Percentiles rank a stretch among this genome's conserved stretches.
These are phyloP conservation scores for Anoplophora glabripennis DNA, from an alignment of 1,140 invertebrate species.

Conservation along the genomic window DNA sequence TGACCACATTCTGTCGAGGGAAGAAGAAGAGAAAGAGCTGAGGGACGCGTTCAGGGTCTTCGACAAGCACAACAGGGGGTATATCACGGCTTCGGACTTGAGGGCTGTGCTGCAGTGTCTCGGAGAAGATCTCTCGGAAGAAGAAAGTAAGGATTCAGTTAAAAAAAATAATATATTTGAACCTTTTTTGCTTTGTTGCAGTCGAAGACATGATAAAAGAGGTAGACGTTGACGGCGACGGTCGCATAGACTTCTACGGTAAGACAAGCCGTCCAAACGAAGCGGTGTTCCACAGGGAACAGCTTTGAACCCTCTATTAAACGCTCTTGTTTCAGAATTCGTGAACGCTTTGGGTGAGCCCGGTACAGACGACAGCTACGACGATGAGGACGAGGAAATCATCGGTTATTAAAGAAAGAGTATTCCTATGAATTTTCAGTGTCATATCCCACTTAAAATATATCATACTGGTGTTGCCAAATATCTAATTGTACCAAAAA, in stretches of 20 bases:
- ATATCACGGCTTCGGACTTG: conserved; percentile 81
- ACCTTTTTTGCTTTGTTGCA: conserved; percentile 51
- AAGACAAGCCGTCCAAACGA: conserved; percentile 39
- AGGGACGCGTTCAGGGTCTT: conserved; percentile 84
- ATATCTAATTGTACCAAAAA: too few relatives aligned
- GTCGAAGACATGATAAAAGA: conserved; percentile 93
- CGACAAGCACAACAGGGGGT: conserved; percentile 83
- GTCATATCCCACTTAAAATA: too few relatives aligned
- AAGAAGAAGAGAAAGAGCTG: conserved; percentile 82
- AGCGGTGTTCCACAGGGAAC: not conserved
- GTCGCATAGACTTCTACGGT: conserved; percentile 86
- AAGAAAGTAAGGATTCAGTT: conserved; percentile 84
- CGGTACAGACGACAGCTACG: conserved; percentile 70
- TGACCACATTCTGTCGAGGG: conserved; percentile 44
- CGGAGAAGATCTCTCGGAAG: conserved; percentile 80
- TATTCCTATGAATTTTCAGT: too few relatives aligned
- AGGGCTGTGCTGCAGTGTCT: conserved; percentile 80
- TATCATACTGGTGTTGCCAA: too few relatives aligned
- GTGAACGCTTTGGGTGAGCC: conserved; percentile 80
- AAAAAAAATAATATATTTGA: not conserved
- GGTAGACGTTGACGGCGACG: conserved; percentile 86
- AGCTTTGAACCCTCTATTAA: not conserved
- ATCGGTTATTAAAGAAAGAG: conserved; percentile 32
- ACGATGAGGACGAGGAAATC: conserved; percentile 72
- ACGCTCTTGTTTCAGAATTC: conserved; percentile 64